phyloP scores from a whole-genome alignment of 2,888 invertebrate genomes.

The Megastigmus dorsalis region DNA sequence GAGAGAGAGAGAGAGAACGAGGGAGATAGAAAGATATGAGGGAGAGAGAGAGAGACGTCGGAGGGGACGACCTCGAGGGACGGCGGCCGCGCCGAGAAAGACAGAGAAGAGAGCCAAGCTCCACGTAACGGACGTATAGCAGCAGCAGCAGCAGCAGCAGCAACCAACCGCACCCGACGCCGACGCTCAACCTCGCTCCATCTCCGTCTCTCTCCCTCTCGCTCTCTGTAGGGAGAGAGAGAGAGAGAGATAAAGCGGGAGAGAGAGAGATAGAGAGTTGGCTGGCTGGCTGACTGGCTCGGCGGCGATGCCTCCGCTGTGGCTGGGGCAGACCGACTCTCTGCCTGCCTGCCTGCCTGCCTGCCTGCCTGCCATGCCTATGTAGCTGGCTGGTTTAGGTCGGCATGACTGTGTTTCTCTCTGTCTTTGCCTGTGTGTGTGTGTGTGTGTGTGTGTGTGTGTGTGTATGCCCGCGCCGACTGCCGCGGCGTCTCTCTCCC shows the following conservation, averaged over 20 bases:
- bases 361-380: too few species aligned
- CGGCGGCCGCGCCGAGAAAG: conserved; percentile 8
- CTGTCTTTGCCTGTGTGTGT: too few species aligned
- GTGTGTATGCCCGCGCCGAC: conserved; percentile 5
- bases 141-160: too few species aligned
- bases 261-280: conserved; percentile 42
- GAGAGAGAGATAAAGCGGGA: conserved; percentile 25
- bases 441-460: too few species aligned
- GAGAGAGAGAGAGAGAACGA: conserved; percentile 14
- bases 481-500: not conserved
- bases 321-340: not conserved
- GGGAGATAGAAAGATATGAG: conserved; percentile 16
- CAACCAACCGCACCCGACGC: conserved; percentile 22
- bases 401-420: too few species aligned
- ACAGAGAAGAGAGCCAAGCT: conserved; percentile 18
- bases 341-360: not conserved
- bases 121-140: conserved; percentile 14
- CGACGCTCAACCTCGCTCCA: not conserved
- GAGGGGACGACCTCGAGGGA: conserved; percentile 54
- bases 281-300: conserved; percentile 2
- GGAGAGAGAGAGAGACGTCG: conserved; percentile 8
- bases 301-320: not conserved
- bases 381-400: too few species aligned
- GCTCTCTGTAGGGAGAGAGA: conserved; percentile 15
- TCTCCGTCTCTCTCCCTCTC: not conserved